A percentile compares a stretch with the other conserved stretches of the same genome.
These are phyloP conservation scores for Lophochroa leadbeateri DNA, from an alignment of 2,113 vertebrate species.

Conservation along the genomic window DNA sequence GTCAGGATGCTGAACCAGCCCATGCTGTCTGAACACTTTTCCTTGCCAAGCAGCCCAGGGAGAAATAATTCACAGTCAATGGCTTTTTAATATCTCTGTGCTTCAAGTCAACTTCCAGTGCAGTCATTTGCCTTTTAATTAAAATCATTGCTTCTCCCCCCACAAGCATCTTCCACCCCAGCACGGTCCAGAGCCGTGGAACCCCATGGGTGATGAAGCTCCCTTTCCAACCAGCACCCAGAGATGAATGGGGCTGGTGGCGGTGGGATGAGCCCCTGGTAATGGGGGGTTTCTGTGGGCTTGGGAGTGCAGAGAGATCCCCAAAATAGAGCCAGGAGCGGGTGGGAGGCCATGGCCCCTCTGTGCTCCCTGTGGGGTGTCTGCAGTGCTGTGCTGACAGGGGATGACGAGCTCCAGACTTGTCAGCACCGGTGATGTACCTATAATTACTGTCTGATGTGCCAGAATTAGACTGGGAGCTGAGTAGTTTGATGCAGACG, in stretches of 20 bases:
- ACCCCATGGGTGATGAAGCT: rapidly evolving
- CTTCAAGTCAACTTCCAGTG: slow-evolving; percentile 60
- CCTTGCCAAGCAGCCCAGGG: neutral
- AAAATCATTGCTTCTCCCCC: slow-evolving; percentile 63
- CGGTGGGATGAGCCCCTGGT: rapidly evolving
- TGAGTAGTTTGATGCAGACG: slow-evolving; percentile 35
- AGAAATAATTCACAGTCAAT: slow-evolving; percentile 50
- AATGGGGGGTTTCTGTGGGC: neutral
- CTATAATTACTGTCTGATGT: slow-evolving; percentile 79
- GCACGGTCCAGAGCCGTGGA: rapidly evolving
- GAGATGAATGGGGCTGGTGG: neutral
- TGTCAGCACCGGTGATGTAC: slow-evolving; percentile 65
- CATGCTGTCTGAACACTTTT: neutral
- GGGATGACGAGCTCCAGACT: slow-evolving; percentile 53
- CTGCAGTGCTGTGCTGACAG: slow-evolving; percentile 58
- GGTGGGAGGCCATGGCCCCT: neutral
- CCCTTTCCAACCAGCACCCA: rapidly evolving
- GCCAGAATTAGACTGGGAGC: slow-evolving; percentile 71
- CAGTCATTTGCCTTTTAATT: slow-evolving; percentile 73
- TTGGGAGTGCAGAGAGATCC: rapidly evolving
- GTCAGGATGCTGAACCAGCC: neutral
- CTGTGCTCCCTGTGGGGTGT: neutral
- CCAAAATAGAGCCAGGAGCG: neutral
- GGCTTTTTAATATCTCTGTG: slow-evolving; percentile 72
- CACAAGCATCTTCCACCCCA: neutral